These are phyloP conservation scores for Aphis craccivora DNA, from an alignment of 1,140 invertebrate genomes.

Conservation along the genomic window DNA sequence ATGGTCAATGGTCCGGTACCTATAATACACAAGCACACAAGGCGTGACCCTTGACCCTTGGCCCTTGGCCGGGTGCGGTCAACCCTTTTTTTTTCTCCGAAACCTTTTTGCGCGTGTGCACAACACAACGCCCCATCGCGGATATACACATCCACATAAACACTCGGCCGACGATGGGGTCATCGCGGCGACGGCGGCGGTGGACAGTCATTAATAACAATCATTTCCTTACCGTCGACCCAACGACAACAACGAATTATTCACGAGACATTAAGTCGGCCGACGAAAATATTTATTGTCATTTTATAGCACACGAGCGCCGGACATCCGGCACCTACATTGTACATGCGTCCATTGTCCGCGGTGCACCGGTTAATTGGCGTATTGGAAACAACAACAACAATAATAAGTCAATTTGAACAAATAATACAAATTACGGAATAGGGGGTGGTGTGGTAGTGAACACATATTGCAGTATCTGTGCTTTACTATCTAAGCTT, in stretches of 20 bases:
- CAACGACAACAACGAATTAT: constrained; percentile 55
- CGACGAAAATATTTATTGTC: constrained; percentile 39
- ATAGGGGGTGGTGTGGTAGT: background rate
- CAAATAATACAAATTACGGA: background rate
- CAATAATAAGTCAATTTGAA: background rate
- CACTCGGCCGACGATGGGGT: background rate
- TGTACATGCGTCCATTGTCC: background rate
- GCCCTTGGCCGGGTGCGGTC: constrained; percentile 36
- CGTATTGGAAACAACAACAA: background rate
- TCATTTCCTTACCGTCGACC: constrained; percentile 52
- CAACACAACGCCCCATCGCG: constrained; percentile 43
- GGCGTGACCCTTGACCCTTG: constrained; percentile 50
- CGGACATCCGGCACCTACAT: constrained; percentile 11
- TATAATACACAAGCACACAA: background rate
- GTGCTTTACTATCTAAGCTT: too few relatives aligned
- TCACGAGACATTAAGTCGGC: constrained; percentile 55
- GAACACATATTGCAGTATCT: background rate
- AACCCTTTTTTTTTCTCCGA: constrained; percentile 36
- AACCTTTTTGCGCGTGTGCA: constrained; percentile 21
- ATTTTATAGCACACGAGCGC: constrained; percentile 16
- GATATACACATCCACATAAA: background rate
- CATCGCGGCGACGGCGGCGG: constrained; percentile 9
- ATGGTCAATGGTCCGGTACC: constrained; percentile 31
- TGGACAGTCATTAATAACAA: constrained; percentile 50
- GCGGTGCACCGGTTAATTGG: constrained; percentile 25